Conservation (phyloP, 2,113 vertebrate genomes). For the Tyrannus savana region DNA sequence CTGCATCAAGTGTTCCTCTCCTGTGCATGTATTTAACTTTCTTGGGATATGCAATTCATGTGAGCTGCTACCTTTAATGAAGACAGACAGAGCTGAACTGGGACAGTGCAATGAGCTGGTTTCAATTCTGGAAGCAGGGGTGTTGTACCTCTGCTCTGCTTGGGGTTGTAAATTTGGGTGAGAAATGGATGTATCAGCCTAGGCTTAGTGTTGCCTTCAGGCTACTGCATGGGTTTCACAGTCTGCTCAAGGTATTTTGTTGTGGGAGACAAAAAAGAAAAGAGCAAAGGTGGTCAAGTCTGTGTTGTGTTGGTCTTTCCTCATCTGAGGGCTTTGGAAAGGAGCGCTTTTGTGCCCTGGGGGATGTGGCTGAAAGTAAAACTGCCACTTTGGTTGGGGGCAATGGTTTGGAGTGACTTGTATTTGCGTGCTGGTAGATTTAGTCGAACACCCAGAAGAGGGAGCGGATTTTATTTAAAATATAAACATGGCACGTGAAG, state of each 20-base stretch:
- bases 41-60: background rate
- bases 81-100: background rate
- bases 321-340: background rate
- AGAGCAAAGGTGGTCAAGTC: background rate
- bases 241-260: background rate
- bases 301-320: background rate
- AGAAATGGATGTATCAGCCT: background rate
- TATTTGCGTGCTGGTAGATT: background rate
- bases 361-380: background rate
- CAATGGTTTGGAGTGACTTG: background rate
- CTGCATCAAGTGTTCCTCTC: background rate
- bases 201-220: background rate
- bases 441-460: background rate
- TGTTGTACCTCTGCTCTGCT: background rate
- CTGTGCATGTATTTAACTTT: background rate
- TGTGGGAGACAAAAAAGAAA: background rate
- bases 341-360: background rate
- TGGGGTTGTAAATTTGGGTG: background rate
- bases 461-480: conserved; percentile 32
- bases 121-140: background rate
- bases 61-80: background rate
- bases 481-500: background rate
- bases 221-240: fast-evolving
- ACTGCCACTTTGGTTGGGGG: background rate
- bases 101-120: background rate